Base-by-base conservation (phyloP, 2,113 vertebrate species). In the Microcebus tavaratra region DNA sequence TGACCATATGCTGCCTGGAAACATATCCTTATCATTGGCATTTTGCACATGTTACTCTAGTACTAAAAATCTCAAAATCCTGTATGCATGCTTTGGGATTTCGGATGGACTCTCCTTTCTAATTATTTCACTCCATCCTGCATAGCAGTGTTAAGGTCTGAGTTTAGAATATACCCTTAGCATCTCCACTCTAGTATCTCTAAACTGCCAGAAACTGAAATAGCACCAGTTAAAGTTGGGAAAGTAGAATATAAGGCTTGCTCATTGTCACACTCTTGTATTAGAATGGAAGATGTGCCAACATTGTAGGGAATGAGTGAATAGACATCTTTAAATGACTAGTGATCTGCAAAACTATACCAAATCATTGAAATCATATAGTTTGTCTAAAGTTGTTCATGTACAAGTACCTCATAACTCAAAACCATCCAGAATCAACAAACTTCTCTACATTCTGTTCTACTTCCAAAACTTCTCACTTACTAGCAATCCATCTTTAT, bases 1-100 rank as follows among this genome's bases (percentile, higher is more conserved):
- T 90, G 86, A 59, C 73, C 79, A 80, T 95, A 83, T 96, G 67
- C 95, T 90, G 67, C 94, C 61, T 90, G 48, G 72, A 85, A 94
- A 90, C 34, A 31, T 78, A 42, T 29, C 76, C 42, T n/a, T 55
- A 14, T 29, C 55, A 76, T 27, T 97, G 75, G 82, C 61, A 82
- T 94, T 94, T 91, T 75, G 48, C 59, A 92, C 67, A 45, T 85
- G 48, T 90, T 85, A 53, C 65, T 89, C 70, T 82, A 63, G 53
- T 73, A 21, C 55, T 85, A 59, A 95, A 93, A 93, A 72, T 59
- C 65, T 78, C 65, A 31, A 73, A 90, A 34, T 92, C 70, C 87
- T 5, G 0, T 53, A 84, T 90, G 50, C 14, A 12, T 59, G 73
- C 53, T 90, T 94, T 82, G 59, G 59, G 65, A 82, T 94, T 94